Percentiles rank a stretch among this genome's conserved stretches.
Evolutionary conservation across 2,888 invertebrate species (phyloP).

Genomic region (Tubulanus polymorphus): DNA sequence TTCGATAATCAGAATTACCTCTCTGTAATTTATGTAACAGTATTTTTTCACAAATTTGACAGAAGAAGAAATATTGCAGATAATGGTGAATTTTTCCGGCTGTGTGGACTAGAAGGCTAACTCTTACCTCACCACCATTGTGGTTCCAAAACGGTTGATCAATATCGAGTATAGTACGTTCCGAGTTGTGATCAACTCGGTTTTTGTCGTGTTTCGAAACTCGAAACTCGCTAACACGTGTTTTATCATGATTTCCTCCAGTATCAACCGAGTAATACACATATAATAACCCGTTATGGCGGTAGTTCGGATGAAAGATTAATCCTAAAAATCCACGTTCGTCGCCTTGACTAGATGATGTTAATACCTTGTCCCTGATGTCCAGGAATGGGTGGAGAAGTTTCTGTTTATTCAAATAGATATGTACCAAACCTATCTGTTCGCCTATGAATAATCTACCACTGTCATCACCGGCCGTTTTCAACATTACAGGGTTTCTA

Average conservation of each 20-base stretch:
- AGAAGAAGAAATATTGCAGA: too few species aligned
- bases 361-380: slow-evolving; percentile 22
- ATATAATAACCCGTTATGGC: slow-evolving; percentile 36
- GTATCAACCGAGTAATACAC: slow-evolving; percentile 32
- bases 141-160: slow-evolving; percentile 43
- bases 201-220: slow-evolving; percentile 26
- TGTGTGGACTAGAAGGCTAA: neutral
- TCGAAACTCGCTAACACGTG: slow-evolving; percentile 16
- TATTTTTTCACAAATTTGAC: too few species aligned
- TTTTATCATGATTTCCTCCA: slow-evolving; percentile 14
- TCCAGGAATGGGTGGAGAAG: slow-evolving; percentile 32
- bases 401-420: slow-evolving; percentile 29
- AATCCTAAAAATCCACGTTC: slow-evolving; percentile 41
- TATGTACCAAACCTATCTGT: slow-evolving; percentile 35
- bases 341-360: slow-evolving; percentile 25
- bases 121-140: slow-evolving; percentile 47
- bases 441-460: slow-evolving; percentile 41
- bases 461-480: slow-evolving; percentile 37
- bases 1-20: too few species aligned
- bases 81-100: neutral
- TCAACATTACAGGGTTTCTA: slow-evolving; percentile 33
- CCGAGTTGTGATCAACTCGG: slow-evolving; percentile 24
- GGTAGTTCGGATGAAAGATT: slow-evolving; percentile 41
- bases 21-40: too few species aligned
- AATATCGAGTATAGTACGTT: slow-evolving; percentile 35